Conservation (phyloP, 2,888 invertebrate species). For the Himalopsyche kuldschensis region DNA sequence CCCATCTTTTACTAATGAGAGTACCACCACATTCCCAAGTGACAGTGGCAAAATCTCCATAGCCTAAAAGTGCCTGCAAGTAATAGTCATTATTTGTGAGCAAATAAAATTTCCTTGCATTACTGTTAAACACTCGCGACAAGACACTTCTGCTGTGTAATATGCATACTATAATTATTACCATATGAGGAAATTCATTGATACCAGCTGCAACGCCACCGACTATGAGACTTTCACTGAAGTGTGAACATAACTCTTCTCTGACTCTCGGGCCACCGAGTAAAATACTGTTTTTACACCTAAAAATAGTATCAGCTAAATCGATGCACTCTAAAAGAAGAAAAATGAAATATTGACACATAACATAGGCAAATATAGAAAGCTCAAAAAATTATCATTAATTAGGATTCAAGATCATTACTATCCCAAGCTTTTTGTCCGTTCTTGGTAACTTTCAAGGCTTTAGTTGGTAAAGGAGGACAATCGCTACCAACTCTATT, state of each 20-base stretch:
- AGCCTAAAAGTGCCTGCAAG: not conserved
- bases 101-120: too few species aligned
- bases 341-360: not conserved
- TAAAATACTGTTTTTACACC: not conserved
- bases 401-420: not conserved
- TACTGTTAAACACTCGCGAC: too few species aligned
- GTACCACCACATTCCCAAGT: not conserved
- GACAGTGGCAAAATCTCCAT: not conserved
- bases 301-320: not conserved
- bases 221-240: not conserved
- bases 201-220: not conserved
- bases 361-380: not conserved
- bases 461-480: not conserved
- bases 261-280: not conserved
- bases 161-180: not conserved
- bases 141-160: too few species aligned
- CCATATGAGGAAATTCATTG: not conserved
- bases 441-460: not conserved
- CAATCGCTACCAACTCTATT: not conserved
- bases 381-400: too few species aligned
- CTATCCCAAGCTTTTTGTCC: conserved; percentile 2
- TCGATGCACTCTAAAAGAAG: not conserved
- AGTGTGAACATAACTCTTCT: not conserved
- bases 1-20: not conserved
- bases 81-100: too few species aligned